phyloP scores from a whole-genome alignment of 2,888 invertebrate species.

The Ferdinandea cuprea region DNA sequence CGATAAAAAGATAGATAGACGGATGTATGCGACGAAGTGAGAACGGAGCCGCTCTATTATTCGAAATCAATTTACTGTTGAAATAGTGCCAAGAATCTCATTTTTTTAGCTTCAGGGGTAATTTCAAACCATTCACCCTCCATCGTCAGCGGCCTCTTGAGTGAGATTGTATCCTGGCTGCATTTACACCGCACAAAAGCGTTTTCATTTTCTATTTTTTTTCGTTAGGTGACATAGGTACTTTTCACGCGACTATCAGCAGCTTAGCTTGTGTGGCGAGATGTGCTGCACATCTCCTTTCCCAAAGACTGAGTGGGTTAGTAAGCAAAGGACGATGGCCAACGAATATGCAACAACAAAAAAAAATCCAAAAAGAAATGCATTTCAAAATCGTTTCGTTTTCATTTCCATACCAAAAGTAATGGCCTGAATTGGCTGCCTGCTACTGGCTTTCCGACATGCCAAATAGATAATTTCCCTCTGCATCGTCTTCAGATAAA shows the following conservation, averaged over 20 bases:
- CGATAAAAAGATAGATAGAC: slow-evolving; percentile 50
- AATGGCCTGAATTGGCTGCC: slow-evolving; percentile 70
- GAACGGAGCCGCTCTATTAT: slow-evolving; percentile 77
- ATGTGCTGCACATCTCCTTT: slow-evolving; percentile 25
- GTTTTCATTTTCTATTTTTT: too few species aligned
- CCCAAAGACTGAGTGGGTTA: slow-evolving; percentile 63
- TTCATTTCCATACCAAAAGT: slow-evolving; percentile 73
- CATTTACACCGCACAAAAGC: slow-evolving; percentile 32
- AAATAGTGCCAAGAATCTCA: slow-evolving; percentile 82
- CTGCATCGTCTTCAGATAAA: slow-evolving; percentile 43
- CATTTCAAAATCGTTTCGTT: slow-evolving; percentile 61
- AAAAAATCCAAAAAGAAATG: slow-evolving; percentile 38
- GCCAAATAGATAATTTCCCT: slow-evolving; percentile 64
- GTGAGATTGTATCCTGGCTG: slow-evolving; percentile 14
- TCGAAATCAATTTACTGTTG: slow-evolving; percentile 82
- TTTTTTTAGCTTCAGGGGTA: slow-evolving; percentile 77
- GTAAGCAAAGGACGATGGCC: slow-evolving; percentile 45
- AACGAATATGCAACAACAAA: not conserved
- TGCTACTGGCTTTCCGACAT: slow-evolving; percentile 45
- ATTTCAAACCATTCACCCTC: slow-evolving; percentile 47
- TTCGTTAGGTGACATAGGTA: slow-evolving; percentile 61
- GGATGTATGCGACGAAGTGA: slow-evolving; percentile 25
- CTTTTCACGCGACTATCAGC: slow-evolving; percentile 46
- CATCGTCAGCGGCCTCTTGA: too few species aligned
- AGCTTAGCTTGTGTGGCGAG: slow-evolving; percentile 4